phyloP scores from a whole-genome alignment of 2,888 invertebrate genomes.

The Archips crataeganus region DNA sequence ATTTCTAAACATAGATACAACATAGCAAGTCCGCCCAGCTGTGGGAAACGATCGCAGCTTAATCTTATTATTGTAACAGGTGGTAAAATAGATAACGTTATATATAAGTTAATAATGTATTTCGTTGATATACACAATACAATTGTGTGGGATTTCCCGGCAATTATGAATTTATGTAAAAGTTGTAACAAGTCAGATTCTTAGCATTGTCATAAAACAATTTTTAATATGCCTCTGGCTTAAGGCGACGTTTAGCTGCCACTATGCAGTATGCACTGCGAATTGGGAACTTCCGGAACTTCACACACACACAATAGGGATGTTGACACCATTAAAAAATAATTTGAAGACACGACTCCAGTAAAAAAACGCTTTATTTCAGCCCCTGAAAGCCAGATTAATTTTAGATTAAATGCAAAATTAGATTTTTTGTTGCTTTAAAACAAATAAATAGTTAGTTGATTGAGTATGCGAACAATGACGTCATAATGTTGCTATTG shows the following conservation, averaged over 20 bases:
- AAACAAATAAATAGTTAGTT: too few species aligned
- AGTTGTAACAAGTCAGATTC: neutral
- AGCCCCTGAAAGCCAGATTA: too few species aligned
- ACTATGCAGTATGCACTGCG: too few species aligned
- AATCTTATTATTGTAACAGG: neutral
- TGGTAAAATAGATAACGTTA: neutral
- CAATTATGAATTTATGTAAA: neutral
- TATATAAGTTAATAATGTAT: neutral
- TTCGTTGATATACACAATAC: neutral
- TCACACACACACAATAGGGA: too few species aligned
- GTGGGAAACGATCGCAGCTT: neutral
- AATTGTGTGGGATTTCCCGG: neutral
- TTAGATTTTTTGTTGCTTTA: too few species aligned
- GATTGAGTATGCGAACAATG: too few species aligned
- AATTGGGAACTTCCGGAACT: too few species aligned
- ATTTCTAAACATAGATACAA: neutral
- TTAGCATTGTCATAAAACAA: constrained; percentile 2
- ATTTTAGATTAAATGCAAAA: too few species aligned
- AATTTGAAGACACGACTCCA: too few species aligned
- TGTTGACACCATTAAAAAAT: too few species aligned
- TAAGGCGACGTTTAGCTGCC: neutral
- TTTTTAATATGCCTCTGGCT: neutral
- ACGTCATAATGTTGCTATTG: too few species aligned
- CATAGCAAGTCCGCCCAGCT: neutral
- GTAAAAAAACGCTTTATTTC: too few species aligned